Evolutionary conservation across 2,113 vertebrate genomes (phyloP), one percentile per base, ranked within the genome.

Genomic region (Cryptoleucopteryx plumbea): DNA sequence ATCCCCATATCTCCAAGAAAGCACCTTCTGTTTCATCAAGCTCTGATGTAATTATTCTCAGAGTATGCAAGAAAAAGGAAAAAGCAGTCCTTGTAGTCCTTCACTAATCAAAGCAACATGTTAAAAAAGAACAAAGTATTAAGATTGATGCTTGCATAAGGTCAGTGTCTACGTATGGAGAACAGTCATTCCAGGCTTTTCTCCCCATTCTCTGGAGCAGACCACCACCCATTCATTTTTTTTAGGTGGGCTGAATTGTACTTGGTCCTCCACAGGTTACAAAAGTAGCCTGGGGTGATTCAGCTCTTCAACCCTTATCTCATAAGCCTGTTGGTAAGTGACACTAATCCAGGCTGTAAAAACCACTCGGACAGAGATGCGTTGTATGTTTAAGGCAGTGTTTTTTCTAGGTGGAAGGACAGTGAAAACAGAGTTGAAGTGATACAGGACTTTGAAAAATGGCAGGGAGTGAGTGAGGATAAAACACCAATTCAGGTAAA

Each of bases 111-210:
- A 74, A 88, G 23, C 14, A 86, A 53, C 4, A 12, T 13, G 5
- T 19, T 62, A 73, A 66, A 53, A 83, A 77, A 21, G 9, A 42
- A 16, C 14, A 19, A 68, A 43, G 4, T 21, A 18, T 66, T 80
- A 67, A 56, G 47, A 31, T 7, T 42, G 12, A 62, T 47, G 59
- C 18, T 67, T 63, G 25, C 29, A 32, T 42, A 63, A 68, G 10
- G 27, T 48, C 14, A 3, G 22, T 32, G 23, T 53, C 67, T 77
- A 3, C 1, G 0, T 2, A 5, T 32, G 42, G 55, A 66, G 12
- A 88, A 78, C 5, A 73, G 21, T 26, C 27, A 81, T 78, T 61
- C 38, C 13, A 59, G 16, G 20, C 11, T 86, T 56, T 16, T 11
- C 17, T 83, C 55, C 13, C 31, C 16, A 9, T 55, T 21, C 18